Evolutionary conservation across 2,797 vertebrate genomes (phyloP), one percentile per base, ranked within the genome.

Genomic region (Myripristis jacobus): DNA sequence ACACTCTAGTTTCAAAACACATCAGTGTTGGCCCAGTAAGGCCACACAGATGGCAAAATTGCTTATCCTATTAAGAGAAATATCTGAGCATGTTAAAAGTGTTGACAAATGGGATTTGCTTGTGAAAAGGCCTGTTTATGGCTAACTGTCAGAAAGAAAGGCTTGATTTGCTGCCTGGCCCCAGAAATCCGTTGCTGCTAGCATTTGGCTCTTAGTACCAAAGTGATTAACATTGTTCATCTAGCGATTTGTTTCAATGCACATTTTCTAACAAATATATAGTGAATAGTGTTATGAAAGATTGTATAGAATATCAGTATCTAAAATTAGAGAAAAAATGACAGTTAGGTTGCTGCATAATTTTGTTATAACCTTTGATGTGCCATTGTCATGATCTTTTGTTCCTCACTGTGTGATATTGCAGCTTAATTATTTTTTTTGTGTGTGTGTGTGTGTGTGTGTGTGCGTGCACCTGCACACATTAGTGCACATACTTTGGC

Each of bases 21-120:
- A 16, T 53, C 51, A 59, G 22, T 69, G 41, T 43, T 73, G 65
- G 65, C 54, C 64, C 27, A 53, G 55, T 52, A 54, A 80, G 43
- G 55, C 57, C 22, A 46, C n/a, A 31, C 59, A 53, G 43, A 48
- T 61, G 41, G 51, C 34, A 62, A 50, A 22, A 1, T 31, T 41
- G 68, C 47, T 53, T 3, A 77, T 74, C 29, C 31, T 59, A 11
- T 72, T 88, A 79, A 54, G 53, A 80, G 38, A 63, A 38, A 21
- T 57, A 38, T 25, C 31, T 46, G 36, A 83, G 58, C 34, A 22
- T 46, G 47, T 80, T 78, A 73, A 51, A n/a, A 65, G 16, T 25
- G 22, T 64, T 25, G 43, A 63, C 50, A 53, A 55, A 57, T 83
- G 34, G 48, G 62, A 70, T 80, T 72, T 65, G 22, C 52, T 19